phyloP scores from a whole-genome alignment of 2,113 vertebrate species.

The Corvus moneduloides region DNA sequence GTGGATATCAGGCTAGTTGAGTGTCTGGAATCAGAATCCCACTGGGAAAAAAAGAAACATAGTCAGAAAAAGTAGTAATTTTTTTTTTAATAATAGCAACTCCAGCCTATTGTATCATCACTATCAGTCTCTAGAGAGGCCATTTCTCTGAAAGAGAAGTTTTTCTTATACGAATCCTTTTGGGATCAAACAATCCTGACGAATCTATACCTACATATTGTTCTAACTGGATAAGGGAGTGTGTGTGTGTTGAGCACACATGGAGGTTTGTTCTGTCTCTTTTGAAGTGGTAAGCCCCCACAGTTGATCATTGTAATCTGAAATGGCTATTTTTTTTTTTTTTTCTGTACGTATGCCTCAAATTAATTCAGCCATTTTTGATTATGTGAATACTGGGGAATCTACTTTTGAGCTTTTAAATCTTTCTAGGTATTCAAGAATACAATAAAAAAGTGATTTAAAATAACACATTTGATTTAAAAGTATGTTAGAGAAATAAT shows the following conservation, averaged over 20 bases:
- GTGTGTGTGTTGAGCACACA: neutral
- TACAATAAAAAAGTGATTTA: neutral
- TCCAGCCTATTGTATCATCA: constrained; percentile 54
- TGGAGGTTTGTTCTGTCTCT: neutral
- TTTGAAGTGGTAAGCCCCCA: neutral
- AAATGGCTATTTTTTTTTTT: neutral
- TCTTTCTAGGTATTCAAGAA: neutral
- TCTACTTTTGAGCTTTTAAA: neutral
- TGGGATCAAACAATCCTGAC: constrained; percentile 41
- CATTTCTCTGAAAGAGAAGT: constrained; percentile 38
- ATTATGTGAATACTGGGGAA: neutral
- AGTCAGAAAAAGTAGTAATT: constrained; percentile 45
- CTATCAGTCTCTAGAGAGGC: constrained; percentile 41
- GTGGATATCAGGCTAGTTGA: constrained; percentile 71
- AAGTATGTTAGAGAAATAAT: constrained; percentile 22
- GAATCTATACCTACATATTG: constrained; percentile 3
- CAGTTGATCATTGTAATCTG: neutral
- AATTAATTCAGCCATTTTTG: constrained; percentile 6
- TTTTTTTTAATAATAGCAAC: constrained; percentile 71
- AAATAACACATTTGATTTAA: neutral
- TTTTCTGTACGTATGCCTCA: neutral
- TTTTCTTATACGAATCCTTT: constrained; percentile 33
- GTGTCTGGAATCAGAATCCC: constrained; percentile 73
- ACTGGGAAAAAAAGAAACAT: constrained; percentile 58
- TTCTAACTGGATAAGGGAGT: neutral